Evolutionary conservation across 2,888 invertebrate species (phyloP).

Genomic region (Phaonia tiefii): DNA sequence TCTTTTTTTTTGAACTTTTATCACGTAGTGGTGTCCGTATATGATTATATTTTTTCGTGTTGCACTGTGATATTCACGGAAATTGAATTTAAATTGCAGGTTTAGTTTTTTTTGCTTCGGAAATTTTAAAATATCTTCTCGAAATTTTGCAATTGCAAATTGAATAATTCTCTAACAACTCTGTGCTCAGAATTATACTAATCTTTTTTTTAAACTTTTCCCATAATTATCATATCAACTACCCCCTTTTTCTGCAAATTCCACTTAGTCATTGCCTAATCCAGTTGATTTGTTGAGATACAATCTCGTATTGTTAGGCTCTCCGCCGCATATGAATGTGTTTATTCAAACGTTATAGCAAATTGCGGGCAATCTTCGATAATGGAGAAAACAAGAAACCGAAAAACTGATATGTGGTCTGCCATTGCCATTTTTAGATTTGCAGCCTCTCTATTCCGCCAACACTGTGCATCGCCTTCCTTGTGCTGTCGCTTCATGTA

Average conservation of each 20-base stretch:
- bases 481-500: background rate
- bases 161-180: too few relatives aligned
- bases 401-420: constrained; percentile 41
- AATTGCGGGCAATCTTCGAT: constrained; percentile 6
- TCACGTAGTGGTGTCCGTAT: too few relatives aligned
- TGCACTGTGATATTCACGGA: too few relatives aligned
- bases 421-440: constrained; percentile 29
- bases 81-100: too few relatives aligned
- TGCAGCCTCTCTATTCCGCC: constrained; percentile 5
- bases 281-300: constrained; percentile 1
- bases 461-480: background rate
- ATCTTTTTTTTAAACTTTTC: constrained; percentile 10
- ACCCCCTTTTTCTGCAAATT: constrained; percentile 3
- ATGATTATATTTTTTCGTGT: too few relatives aligned
- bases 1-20: too few relatives aligned
- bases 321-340: constrained; percentile 15
- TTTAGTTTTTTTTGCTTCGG: too few relatives aligned
- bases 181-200: too few relatives aligned
- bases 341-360: constrained; percentile 24
- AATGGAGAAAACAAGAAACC: constrained; percentile 32
- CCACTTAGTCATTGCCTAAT: constrained; percentile 18
- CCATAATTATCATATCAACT: background rate
- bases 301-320: constrained; percentile 7
- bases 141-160: too few relatives aligned
- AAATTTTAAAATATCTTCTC: too few relatives aligned